Base-by-base conservation (phyloP, 2,797 vertebrate genomes). In the Bradypodion ventrale region DNA sequence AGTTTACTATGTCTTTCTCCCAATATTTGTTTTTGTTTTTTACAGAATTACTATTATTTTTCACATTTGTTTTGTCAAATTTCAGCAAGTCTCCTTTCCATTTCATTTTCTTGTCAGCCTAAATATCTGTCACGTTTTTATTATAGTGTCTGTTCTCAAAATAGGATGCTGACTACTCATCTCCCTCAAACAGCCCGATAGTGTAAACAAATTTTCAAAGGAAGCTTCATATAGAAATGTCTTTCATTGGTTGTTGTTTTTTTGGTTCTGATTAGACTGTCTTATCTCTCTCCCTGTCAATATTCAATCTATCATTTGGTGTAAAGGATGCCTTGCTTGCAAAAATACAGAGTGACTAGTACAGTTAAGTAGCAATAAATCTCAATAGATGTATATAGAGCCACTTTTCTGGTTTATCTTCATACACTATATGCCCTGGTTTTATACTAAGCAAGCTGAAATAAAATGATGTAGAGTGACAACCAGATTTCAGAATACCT, bases 351-450 rank as follows among this genome's bases (percentile, higher is more conserved):
- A 75, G 40, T 75, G 77, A 63, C 29, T 78, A 23, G 49, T 86
- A 81, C 49, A 86, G 83, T 73, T 93, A 91, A 92, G 84, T 65
- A 89, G 82, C 78, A 89, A 91, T 80, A 87, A 82, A 76, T 85
- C 59, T 65, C 59, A 27, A 6, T 5, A 44, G 52, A 65, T 78
- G 65, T 60, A 62, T 85, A 68, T 86, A 83, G 29, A 82, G 49
- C 83, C 84, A 82, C 29, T 91, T 80, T 83, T 78, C 79, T 83
- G 85, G 78, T 62, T 89, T 89, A 85, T 82, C 83, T 82, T 27
- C 78, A 70, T 62, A 2, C 63, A 42, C 16, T 75, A 56, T 29
- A 32, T 75, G 23, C 27, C 42, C 56, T 52, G 27, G 21, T 66
- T 19, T 73, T 73, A 73, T 70, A 32, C 8, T 37, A 49, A 49